A percentile compares a stretch with the other conserved stretches of the same genome.
Conservation (phyloP, 2,888 invertebrate species). For the Agrochola lychnidis region DNA sequence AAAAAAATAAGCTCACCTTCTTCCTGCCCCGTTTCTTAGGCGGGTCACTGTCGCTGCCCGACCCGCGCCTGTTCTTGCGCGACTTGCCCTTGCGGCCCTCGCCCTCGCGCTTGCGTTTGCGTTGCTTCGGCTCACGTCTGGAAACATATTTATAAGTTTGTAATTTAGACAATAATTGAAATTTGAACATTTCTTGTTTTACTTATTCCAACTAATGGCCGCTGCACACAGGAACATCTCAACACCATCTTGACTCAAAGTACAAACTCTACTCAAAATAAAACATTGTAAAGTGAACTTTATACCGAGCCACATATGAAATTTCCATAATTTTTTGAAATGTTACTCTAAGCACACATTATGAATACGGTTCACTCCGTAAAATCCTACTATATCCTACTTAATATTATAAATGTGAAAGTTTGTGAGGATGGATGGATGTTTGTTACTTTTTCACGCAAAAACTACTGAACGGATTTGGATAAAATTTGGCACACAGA, state of each 20-base stretch:
- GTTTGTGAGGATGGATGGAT: no score
- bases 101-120: slow-evolving; percentile 93
- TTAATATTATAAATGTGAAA: no score
- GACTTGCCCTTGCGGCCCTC: slow-evolving; percentile 91
- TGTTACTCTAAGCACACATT: neutral
- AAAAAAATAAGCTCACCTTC: slow-evolving; percentile 73
- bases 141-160: slow-evolving; percentile 14
- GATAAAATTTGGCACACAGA: no score
- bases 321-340: neutral
- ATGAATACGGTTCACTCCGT: no score
- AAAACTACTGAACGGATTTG: no score
- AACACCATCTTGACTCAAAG: neutral
- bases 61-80: slow-evolving; percentile 77
- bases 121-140: slow-evolving; percentile 87
- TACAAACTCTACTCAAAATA: neutral
- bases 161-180: slow-evolving; percentile 48
- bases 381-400: no score
- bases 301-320: neutral
- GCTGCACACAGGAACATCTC: neutral
- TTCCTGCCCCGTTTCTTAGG: slow-evolving; percentile 91
- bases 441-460: no score
- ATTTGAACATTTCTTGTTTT: neutral
- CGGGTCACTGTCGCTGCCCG: slow-evolving; percentile 93
- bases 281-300: neutral
- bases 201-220: neutral